Conservation (phyloP, 1,140 invertebrate species). For the Sminthurinus signatus region DNA sequence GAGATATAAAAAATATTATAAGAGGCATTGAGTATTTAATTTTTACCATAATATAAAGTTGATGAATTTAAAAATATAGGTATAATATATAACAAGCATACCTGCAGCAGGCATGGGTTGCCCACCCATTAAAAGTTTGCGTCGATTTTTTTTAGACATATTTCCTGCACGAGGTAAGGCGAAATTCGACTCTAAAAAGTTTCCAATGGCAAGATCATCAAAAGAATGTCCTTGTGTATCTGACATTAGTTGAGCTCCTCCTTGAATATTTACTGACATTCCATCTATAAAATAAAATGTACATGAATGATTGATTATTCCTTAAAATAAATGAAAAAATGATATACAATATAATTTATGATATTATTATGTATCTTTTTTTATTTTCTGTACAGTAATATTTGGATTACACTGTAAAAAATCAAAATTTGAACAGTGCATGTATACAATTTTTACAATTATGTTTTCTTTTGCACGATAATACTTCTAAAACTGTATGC, state of each 20-base stretch:
- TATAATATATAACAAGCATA: too few relatives aligned
- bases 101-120: constrained; percentile 3
- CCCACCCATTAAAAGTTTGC: constrained; percentile 15
- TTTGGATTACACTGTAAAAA: too few relatives aligned
- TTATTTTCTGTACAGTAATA: too few relatives aligned
- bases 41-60: too few relatives aligned
- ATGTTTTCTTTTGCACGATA: constrained; percentile 5
- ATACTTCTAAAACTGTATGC: constrained; percentile 5
- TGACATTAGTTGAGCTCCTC: constrained; percentile 24
- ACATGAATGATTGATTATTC: too few relatives aligned
- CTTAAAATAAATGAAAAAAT: constrained; percentile 8
- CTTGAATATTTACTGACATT: constrained; percentile 23
- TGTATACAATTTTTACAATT: too few relatives aligned
- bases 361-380: too few relatives aligned
- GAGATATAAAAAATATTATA: too few relatives aligned
- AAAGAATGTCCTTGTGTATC: constrained; percentile 23
- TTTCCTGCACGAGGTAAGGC: constrained; percentile 31
- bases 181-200: constrained; percentile 38
- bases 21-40: too few relatives aligned
- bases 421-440: too few relatives aligned
- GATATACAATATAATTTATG: background rate
- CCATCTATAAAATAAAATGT: background rate
- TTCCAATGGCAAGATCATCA: constrained; percentile 37
- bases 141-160: constrained; percentile 30
- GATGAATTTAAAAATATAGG: too few relatives aligned